phyloP scores from a whole-genome alignment of 2,797 vertebrate species.

The Coluber constrictor region DNA sequence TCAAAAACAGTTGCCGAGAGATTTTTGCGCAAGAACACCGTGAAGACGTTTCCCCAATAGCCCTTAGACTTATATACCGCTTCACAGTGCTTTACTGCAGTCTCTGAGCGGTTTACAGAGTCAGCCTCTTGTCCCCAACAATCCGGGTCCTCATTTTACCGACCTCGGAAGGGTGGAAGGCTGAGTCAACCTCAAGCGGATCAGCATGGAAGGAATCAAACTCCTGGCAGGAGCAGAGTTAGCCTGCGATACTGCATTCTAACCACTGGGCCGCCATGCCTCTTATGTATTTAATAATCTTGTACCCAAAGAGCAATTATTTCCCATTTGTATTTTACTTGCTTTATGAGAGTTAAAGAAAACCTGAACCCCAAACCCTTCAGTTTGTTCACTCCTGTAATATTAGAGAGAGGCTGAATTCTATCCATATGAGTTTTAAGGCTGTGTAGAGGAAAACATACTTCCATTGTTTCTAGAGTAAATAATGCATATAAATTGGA shows the following conservation, averaged over 20 bases:
- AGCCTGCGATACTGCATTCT: background rate
- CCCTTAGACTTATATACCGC: background rate
- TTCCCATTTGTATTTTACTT: background rate
- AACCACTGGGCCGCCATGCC: background rate
- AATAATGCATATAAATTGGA: background rate
- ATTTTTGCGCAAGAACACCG: background rate
- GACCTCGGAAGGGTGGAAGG: background rate
- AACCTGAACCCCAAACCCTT: background rate
- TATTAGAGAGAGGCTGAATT: background rate
- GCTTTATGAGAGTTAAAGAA: background rate
- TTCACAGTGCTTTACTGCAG: background rate
- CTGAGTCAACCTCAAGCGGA: background rate
- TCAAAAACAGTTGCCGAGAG: background rate
- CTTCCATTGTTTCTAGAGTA: background rate
- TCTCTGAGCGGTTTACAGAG: background rate
- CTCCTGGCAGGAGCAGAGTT: background rate
- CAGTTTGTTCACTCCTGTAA: background rate
- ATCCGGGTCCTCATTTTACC: background rate
- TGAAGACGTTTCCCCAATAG: background rate
- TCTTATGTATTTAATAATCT: background rate
- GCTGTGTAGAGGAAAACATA: background rate
- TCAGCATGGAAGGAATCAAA: background rate
- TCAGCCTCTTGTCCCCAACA: background rate
- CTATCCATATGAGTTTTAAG: background rate
- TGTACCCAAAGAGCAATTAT: background rate